Evolutionary conservation across 2,797 vertebrate genomes (phyloP).

Genomic region (Emydoidea blandingii): DNA sequence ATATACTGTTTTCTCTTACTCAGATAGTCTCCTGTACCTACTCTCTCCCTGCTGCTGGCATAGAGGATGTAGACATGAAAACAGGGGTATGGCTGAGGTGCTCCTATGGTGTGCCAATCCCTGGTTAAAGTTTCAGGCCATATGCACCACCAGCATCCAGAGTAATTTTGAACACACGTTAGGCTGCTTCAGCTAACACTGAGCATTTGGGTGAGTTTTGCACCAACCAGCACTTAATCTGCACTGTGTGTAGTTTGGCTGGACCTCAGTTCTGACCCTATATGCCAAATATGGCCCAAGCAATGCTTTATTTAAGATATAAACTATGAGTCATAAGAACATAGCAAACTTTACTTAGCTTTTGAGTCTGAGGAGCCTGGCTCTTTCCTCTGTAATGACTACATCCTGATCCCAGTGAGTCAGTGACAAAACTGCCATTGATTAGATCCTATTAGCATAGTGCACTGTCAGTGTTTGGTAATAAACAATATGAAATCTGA

Average conservation of each 20-base stretch:
- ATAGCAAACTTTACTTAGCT: background rate
- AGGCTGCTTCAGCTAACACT: background rate
- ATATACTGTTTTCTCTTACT: background rate
- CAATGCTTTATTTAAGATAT: background rate
- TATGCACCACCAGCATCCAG: background rate
- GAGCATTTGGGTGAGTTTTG: background rate
- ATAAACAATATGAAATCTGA: background rate
- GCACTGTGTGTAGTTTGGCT: background rate
- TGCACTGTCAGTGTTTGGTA: background rate
- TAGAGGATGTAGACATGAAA: background rate
- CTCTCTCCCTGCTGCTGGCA: background rate
- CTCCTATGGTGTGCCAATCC: background rate
- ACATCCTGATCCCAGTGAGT: background rate
- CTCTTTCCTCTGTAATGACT: fast-evolving
- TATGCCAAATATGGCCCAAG: background rate
- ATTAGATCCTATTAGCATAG: background rate
- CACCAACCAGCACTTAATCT: background rate
- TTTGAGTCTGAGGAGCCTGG: background rate
- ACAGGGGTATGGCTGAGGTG: background rate
- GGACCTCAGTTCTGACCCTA: background rate
- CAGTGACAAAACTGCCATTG: background rate
- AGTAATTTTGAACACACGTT: background rate
- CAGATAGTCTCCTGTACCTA: background rate
- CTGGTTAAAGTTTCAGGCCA: background rate
- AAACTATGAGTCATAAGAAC: background rate